Base-by-base conservation (phyloP, 2,888 invertebrate species). In the Ochropleura leucogaster region DNA sequence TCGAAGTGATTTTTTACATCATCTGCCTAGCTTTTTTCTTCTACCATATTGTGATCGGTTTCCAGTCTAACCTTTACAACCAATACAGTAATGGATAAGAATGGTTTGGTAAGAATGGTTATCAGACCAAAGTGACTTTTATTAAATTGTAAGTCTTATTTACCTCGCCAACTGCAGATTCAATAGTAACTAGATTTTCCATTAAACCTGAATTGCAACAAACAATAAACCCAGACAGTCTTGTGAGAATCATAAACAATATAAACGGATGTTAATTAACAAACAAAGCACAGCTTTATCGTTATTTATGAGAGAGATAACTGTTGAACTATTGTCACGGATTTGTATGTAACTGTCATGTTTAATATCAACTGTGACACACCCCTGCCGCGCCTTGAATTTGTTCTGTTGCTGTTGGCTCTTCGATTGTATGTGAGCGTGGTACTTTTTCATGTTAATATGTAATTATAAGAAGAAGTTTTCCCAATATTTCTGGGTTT, bases 301-400 rank as follows among this genome's bases (percentile, higher is more conserved):
- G 51, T 71, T 77, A 68, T 85, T 84, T 86, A 85, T 79, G 16
- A 42, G 44, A 20, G 55, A 74, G 84, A 85, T 86, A 84, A 73
- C 63, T 42, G 72, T 79, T 69, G 69, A 69, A 60, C 57, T 75
- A 57, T 71, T 75, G 76, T 77, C 78, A 78, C 83, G 84, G 68
- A 78, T 82, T 75, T 67, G 65, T 70, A 42, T 51, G 49, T 72
- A 65, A 66, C 63, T 80, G 70, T 84, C 67, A 59, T 74, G 63
- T 85, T 86, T 80, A 42, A 76, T 75, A 77, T 78, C 67, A 57
- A 67, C 51, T 64, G 74, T 78, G 86, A 79, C 84, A 87, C 80
- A 80, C 87, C 87, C 79, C 68, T 75, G 82, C 67, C 85, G 70
- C 77, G 76, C 84, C 82, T 70, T 65, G 42, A 30, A 42, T 73